Conservation (phyloP, 1,140 invertebrate genomes). For the Belonocnema kinseyi region DNA sequence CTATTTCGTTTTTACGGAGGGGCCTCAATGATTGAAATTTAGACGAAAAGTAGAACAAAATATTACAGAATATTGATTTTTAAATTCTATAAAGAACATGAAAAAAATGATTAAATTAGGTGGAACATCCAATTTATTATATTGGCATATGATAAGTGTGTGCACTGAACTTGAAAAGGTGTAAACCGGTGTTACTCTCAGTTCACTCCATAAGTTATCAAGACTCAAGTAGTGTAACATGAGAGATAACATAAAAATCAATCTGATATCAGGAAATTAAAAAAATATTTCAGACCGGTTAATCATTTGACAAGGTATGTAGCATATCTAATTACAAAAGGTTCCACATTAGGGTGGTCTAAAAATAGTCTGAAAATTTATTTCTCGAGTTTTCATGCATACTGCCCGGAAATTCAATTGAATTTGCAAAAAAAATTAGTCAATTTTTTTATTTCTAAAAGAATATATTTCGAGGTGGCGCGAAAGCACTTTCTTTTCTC, state of each 20-base stretch:
- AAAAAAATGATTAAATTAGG: conserved; percentile 27
- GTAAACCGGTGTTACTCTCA: conserved; percentile 25
- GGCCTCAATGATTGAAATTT: no score
- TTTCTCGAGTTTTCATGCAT: no score
- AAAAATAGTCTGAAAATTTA: no score
- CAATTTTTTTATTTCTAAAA: no score
- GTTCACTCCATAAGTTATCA: conserved; percentile 26
- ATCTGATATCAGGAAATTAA: background rate
- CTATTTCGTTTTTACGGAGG: no score
- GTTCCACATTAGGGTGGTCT: no score
- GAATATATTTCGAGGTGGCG: no score
- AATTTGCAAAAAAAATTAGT: no score
- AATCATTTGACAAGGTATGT: background rate
- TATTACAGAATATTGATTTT: background rate
- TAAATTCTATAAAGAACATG: conserved; percentile 4
- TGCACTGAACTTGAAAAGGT: background rate
- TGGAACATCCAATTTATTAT: conserved; percentile 25
- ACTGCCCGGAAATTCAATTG: no score
- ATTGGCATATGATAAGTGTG: conserved; percentile 18
- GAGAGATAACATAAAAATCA: background rate
- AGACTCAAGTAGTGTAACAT: background rate
- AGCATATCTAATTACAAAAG: background rate
- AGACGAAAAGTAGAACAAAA: no score
- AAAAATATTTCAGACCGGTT: conserved; percentile 7
- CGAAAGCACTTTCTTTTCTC: no score